Evolutionary conservation across 2,113 vertebrate species (phyloP).

Genomic region (Hydropotes inermis): DNA sequence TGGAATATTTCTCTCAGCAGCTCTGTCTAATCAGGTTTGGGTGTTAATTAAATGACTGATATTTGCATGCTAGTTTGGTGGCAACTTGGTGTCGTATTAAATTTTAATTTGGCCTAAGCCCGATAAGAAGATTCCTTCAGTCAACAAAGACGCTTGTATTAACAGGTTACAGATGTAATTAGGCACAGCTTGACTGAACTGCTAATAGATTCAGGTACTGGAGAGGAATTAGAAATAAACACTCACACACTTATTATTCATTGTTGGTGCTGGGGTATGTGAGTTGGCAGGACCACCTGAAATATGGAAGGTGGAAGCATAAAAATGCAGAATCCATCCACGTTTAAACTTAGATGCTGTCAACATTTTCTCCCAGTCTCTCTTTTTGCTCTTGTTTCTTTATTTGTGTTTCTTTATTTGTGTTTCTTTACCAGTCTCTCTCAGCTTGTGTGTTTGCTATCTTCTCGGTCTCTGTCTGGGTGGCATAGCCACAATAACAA

Average conservation of each 20-base stretch:
- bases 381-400: not conserved
- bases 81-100: slow-evolving; percentile 81
- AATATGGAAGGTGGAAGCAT: fast-evolving
- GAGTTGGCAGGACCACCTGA: not conserved
- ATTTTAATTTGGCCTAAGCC: slow-evolving; percentile 83
- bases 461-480: not conserved
- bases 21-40: slow-evolving; percentile 83
- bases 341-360: not conserved
- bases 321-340: not conserved
- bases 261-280: not conserved
- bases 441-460: no score
- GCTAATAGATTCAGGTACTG: slow-evolving; percentile 64
- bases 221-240: slow-evolving; percentile 63
- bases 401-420: no score
- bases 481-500: fast-evolving
- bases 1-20: slow-evolving; percentile 78
- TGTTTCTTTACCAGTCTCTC: no score
- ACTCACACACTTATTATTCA: not conserved
- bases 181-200: slow-evolving; percentile 63
- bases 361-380: not conserved
- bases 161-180: slow-evolving; percentile 81
- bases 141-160: slow-evolving; percentile 80
- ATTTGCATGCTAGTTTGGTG: slow-evolving; percentile 82
- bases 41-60: slow-evolving; percentile 86
- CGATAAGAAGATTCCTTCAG: slow-evolving; percentile 79